phyloP scores from a whole-genome alignment of 2,113 vertebrate genomes.

The Podarcis raffonei region DNA sequence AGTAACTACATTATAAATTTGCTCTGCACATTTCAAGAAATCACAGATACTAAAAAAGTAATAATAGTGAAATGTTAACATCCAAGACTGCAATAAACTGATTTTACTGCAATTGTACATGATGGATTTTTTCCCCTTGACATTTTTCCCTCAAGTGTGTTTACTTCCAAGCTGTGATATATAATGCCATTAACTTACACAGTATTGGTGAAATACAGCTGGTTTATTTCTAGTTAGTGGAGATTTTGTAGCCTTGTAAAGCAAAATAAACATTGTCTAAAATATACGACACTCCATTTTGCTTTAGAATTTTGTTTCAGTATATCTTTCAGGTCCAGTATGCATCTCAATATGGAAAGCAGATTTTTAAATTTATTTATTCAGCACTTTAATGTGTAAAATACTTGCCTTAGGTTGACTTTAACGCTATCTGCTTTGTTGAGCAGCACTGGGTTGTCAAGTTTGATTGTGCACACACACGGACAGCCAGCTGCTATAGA shows the following conservation, averaged over 20 bases:
- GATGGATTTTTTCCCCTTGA: background rate
- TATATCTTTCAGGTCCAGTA: background rate
- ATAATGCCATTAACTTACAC: background rate
- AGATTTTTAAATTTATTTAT: background rate
- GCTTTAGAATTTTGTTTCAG: background rate
- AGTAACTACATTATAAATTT: background rate
- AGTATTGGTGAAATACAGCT: background rate
- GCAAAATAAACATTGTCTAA: background rate
- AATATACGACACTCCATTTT: background rate
- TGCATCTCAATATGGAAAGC: background rate
- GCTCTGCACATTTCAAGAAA: background rate
- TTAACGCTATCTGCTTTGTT: background rate
- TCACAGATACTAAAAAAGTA: background rate
- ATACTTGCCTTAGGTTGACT: background rate
- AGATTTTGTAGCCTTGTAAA: background rate
- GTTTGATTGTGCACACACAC: too few relatives aligned
- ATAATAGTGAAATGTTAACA: accelerated
- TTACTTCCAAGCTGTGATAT: constrained; percentile 12
- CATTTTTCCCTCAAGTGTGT: background rate
- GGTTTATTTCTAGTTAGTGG: background rate
- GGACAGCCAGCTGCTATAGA: background rate
- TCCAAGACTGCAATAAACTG: background rate
- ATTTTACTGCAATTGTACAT: accelerated
- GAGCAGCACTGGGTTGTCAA: background rate
- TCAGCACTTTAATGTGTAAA: background rate